Evolutionary conservation across 1,140 invertebrate genomes (phyloP).

Genomic region (Dolichoris vasculosae): DNA sequence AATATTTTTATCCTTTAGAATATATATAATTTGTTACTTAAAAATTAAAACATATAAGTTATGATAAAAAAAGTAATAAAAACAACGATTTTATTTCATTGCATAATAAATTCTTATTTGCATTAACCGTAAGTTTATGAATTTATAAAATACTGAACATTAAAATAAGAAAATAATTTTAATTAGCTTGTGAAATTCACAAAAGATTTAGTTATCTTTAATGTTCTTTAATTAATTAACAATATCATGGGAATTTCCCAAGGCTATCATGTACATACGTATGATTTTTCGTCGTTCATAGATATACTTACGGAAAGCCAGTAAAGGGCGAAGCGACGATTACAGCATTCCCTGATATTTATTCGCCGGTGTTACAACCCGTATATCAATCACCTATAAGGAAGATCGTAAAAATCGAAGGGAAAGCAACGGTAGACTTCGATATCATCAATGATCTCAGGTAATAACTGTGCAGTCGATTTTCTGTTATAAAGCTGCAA

Average conservation of each 20-base stretch:
- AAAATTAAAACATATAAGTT: too few species aligned
- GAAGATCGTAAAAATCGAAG: slow-evolving; percentile 89
- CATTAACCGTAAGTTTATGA: too few species aligned
- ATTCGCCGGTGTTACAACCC: slow-evolving; percentile 85
- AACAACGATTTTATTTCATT: too few species aligned
- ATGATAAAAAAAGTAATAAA: too few species aligned
- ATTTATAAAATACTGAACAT: too few species aligned
- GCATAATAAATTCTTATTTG: too few species aligned
- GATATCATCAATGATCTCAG: slow-evolving; percentile 82
- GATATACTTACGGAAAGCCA: slow-evolving; percentile 88
- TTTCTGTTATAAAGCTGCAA: neutral
- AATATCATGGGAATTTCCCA: neutral
- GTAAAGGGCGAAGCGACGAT: slow-evolving; percentile 87
- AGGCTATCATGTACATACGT: neutral
- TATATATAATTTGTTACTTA: too few species aligned
- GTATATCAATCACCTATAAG: slow-evolving; percentile 83
- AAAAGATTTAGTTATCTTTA: too few species aligned
- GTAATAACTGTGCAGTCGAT: slow-evolving; percentile 59
- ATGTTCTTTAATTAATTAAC: neutral
- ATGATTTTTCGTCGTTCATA: slow-evolving; percentile 61
- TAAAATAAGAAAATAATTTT: too few species aligned
- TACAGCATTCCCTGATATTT: slow-evolving; percentile 84
- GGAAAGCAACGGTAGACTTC: slow-evolving; percentile 84
- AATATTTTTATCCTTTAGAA: too few species aligned
- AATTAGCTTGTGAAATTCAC: too few species aligned